These are phyloP conservation scores for Umimayanthus kanabou DNA, from an alignment of 92 coral and sea anemone genomes.

Conservation along the genomic window DNA sequence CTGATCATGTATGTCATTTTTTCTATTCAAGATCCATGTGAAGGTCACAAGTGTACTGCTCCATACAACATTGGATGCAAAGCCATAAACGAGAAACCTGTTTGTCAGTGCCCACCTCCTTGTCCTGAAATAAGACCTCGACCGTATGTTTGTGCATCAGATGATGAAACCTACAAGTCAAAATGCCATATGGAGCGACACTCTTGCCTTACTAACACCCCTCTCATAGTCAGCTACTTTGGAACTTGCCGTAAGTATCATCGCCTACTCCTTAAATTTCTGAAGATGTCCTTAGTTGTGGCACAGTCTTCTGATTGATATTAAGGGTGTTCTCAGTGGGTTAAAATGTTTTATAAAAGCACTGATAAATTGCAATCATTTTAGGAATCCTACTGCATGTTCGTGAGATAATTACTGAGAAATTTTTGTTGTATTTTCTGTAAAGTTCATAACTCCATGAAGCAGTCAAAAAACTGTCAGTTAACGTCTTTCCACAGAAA, in stretches of 20 bases:
- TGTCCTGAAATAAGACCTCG: not conserved
- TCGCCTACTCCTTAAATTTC: not conserved
- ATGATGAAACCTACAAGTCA: not conserved
- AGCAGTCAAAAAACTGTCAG: too few relatives aligned
- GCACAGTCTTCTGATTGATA: not conserved
- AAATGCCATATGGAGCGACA: not conserved
- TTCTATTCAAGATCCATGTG: not conserved
- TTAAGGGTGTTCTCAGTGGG: too few relatives aligned
- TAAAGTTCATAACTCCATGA: too few relatives aligned
- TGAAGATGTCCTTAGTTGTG: too few relatives aligned
- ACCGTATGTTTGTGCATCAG: constrained; percentile 1
- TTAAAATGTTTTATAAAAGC: too few relatives aligned
- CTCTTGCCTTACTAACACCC: not conserved
- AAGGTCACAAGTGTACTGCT: constrained; percentile 3
- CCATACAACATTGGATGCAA: constrained; percentile 12
- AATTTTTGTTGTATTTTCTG: too few relatives aligned
- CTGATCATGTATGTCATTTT: not conserved
- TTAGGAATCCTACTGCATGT: too few relatives aligned
- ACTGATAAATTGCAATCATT: too few relatives aligned
- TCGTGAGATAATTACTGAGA: too few relatives aligned
- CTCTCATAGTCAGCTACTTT: not conserved
- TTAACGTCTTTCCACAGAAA: too few relatives aligned
- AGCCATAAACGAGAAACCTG: not conserved
- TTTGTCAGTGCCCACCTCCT: not conserved
- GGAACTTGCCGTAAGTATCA: constrained; percentile 16